Evolutionary conservation across 2,113 vertebrate genomes (phyloP).

Genomic region (Limanda limanda): DNA sequence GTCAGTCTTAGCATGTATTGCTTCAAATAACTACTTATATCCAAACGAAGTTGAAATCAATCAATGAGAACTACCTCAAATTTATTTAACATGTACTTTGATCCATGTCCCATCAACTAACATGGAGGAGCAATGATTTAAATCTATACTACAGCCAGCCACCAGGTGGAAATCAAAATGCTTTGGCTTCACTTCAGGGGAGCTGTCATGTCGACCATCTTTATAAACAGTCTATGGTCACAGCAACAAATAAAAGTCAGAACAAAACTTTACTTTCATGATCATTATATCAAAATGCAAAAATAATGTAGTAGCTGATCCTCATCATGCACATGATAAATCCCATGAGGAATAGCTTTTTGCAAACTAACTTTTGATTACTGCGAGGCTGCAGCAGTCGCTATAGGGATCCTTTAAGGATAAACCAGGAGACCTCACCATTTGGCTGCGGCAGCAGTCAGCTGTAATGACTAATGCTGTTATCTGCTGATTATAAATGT

Average conservation of each 20-base stretch:
- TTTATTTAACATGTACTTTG: no score
- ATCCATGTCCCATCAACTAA: no score
- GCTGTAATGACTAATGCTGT: constrained; percentile 29
- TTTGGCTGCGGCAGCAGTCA: constrained; percentile 23
- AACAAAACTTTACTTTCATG: background rate
- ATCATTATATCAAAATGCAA: background rate
- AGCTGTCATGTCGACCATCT: no score
- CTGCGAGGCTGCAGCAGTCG: background rate
- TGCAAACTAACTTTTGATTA: constrained; percentile 13
- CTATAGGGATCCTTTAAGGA: background rate
- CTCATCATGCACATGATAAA: background rate
- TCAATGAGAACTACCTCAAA: no score
- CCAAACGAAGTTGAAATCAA: no score
- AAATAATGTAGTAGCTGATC: background rate
- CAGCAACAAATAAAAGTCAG: background rate
- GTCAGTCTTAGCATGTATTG: no score
- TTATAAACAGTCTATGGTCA: no score
- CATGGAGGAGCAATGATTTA: no score
- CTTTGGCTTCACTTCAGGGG: no score
- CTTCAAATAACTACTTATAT: no score
- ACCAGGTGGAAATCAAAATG: no score
- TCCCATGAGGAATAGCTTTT: constrained; percentile 1
- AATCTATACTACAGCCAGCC: no score
- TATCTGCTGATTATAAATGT: constrained; percentile 50
- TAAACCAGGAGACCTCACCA: constrained; percentile 9